A percentile compares a stretch with the other conserved stretches of the same genome.
Conservation (phyloP, 1,140 invertebrate species). For the Polypedilum vanderplanki region DNA sequence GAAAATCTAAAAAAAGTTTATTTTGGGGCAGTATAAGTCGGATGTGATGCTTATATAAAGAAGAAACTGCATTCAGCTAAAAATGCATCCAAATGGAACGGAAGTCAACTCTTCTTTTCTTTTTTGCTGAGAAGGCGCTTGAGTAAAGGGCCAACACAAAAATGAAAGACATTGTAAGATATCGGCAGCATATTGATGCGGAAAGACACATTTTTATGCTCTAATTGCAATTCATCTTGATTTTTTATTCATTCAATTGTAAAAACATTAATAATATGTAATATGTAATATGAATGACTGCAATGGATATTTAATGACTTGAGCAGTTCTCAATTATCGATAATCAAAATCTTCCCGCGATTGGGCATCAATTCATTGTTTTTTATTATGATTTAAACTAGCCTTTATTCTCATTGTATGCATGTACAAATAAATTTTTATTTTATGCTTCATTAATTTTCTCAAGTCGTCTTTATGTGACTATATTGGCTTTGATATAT, state of each 20-base stretch:
- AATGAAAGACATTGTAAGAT: too few species aligned
- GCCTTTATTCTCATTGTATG: too few species aligned
- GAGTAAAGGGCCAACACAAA: too few species aligned
- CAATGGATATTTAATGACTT: not conserved
- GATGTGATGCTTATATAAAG: slow-evolving; percentile 21
- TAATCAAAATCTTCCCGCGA: too few species aligned
- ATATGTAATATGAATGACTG: not conserved
- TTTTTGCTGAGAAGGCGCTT: not conserved
- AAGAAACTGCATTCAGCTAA: not conserved
- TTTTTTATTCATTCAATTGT: not conserved
- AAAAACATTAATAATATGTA: not conserved
- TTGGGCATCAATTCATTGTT: too few species aligned
- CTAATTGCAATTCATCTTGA: not conserved
- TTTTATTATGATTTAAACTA: too few species aligned
- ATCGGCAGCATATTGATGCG: not conserved
- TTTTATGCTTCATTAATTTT: too few species aligned
- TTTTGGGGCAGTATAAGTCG: not conserved
- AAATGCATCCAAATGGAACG: slow-evolving; percentile 20
- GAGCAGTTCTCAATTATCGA: too few species aligned
- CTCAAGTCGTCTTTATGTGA: too few species aligned
- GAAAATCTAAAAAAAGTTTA: not conserved
- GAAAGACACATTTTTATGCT: slow-evolving; percentile 3
- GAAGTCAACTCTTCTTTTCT: slow-evolving; percentile 10
- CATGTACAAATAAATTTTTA: too few species aligned
- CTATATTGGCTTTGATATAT: too few species aligned